These are phyloP conservation scores for Malthinus seriepunctatus DNA, from an alignment of 2,888 invertebrate genomes.

Conservation along the genomic window DNA sequence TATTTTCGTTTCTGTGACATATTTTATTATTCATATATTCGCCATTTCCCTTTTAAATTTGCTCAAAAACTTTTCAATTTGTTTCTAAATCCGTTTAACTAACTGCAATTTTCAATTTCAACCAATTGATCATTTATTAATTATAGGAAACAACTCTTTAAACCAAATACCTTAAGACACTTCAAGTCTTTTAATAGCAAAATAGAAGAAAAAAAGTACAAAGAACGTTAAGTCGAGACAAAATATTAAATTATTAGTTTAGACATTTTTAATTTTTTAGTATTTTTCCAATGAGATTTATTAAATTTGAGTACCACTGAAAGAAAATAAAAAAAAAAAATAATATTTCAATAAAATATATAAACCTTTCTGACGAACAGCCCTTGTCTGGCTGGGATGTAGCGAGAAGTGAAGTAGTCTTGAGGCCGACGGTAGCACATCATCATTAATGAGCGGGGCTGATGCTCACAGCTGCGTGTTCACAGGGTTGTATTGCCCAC, in stretches of 20 bases:
- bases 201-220: too few species aligned
- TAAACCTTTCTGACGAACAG: constrained; percentile 40
- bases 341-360: neutral
- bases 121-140: too few species aligned
- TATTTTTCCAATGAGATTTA: too few species aligned
- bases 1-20: constrained; percentile 3
- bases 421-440: constrained; percentile 70
- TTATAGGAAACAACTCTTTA: too few species aligned
- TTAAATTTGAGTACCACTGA: too few species aligned
- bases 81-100: neutral
- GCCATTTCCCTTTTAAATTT: neutral
- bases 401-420: constrained; percentile 71
- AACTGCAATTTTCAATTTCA: too few species aligned
- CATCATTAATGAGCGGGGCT: constrained; percentile 74
- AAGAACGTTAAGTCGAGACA: too few species aligned
- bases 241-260: too few species aligned
- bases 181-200: too few species aligned
- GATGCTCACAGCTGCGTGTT: constrained; percentile 47
- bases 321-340: too few species aligned
- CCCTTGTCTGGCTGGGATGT: constrained; percentile 41
- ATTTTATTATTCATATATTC: neutral
- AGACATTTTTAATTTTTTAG: too few species aligned
- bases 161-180: too few species aligned
- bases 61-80: neutral
- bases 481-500: constrained; percentile 42